Base-by-base conservation (phyloP, 2,888 invertebrate genomes). In the Eristalis tenax region DNA sequence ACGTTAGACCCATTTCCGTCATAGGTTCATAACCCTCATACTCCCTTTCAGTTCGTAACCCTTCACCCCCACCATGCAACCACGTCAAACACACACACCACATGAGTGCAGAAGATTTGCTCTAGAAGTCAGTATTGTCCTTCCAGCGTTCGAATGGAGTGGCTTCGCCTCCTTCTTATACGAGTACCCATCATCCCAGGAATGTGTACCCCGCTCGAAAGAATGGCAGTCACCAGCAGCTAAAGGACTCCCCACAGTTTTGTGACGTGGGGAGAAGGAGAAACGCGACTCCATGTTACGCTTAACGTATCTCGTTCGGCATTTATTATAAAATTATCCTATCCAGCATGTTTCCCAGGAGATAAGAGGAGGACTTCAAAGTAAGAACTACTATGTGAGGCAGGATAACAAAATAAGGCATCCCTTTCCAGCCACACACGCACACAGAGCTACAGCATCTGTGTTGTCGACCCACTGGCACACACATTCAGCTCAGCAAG, bases 331-430 rank as follows among this genome's bases (percentile, higher is more conserved):
- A 87, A 83, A 87, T 87, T 80, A 87, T 87, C 87, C 76, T 77
- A 83, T 87, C 83, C 83, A 83, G 76, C 87, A 83, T 87, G 87
- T 83, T 87, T 83, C 87, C 76, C 83, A 71, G 83, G 83, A 87
- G 87, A 87, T 87, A 87, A 83, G 83, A 75, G 56, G 18, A 50
- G 50, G 80, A 83, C 87, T 87, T 87, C 87, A 87, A 87, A 87
- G 83, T 80, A 87, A 83, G 73, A 83, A 87, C 76, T 79, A 87
- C 83, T 59, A 59, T 59, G 69, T 68, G 68, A 83, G 50, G 64
- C 83, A 76, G 71, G 83, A 83, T 79, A 79, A 76, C 79, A 79
- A 71, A 83, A 66, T 66, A 50, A 43, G 8, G 64, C 64, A 23
- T 59, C 3, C 18, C 38, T 38, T 38, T 13, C 38, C 38, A 13